phyloP scores from a whole-genome alignment of 2,888 invertebrate genomes.

The Leuctra nigra region DNA sequence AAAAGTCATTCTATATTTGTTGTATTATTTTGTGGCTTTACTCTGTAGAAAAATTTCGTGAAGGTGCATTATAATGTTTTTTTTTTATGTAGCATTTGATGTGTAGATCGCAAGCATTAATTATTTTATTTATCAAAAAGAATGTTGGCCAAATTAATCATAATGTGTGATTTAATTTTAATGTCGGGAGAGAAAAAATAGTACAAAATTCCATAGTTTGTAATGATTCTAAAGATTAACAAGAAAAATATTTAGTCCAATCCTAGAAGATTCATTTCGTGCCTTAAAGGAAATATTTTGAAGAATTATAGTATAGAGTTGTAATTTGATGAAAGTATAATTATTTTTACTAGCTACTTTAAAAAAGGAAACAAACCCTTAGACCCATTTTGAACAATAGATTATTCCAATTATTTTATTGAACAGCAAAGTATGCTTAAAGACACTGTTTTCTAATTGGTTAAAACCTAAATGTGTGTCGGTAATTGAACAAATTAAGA shows the following conservation, averaged over 20 bases:
- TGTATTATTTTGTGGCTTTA: constrained; percentile 4
- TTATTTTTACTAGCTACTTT: background rate
- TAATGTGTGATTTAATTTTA: constrained; percentile 3
- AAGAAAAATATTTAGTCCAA: constrained; percentile 13
- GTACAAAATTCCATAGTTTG: constrained; percentile 18
- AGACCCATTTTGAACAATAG: background rate
- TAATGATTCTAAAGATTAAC: constrained; percentile 14
- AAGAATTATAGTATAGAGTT: background rate
- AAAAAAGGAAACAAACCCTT: too few relatives aligned
- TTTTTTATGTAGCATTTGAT: constrained; percentile 1
- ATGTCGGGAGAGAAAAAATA: constrained; percentile 9
- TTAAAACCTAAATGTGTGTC: background rate
- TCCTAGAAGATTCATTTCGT: constrained; percentile 7
- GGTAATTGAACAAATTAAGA: background rate
- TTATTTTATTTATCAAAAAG: constrained; percentile 6
- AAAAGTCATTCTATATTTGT: constrained; percentile 2
- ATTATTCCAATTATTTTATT: constrained; percentile 2
- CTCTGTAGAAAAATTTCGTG: background rate
- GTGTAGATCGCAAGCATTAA: background rate
- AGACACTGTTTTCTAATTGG: background rate
- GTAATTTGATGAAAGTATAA: background rate
- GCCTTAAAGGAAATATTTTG: constrained; percentile 15
- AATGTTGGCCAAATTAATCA: constrained; percentile 14
- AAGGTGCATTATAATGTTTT: background rate
- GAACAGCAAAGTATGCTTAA: background rate